phyloP scores from a whole-genome alignment of 1,140 invertebrate genomes.

The Drosophila tropicalis region DNA sequence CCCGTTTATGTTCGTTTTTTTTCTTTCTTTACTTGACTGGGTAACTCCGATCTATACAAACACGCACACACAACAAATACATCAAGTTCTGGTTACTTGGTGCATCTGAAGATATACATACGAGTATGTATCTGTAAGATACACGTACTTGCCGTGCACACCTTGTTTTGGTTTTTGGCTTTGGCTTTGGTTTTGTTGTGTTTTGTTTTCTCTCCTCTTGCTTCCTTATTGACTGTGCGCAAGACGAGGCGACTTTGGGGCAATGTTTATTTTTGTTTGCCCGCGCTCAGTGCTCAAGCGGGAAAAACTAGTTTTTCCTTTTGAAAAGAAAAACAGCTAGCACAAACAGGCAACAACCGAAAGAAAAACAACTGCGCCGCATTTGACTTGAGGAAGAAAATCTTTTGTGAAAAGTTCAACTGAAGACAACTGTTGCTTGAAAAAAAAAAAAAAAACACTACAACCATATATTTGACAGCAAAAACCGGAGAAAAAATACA shows the following conservation, averaged over 20 bases:
- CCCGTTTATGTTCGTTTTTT: constrained; percentile 57
- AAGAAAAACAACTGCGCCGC: constrained; percentile 45
- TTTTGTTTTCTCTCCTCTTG: constrained; percentile 23
- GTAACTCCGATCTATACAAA: constrained; percentile 42
- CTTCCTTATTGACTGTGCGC: constrained; percentile 67
- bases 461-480: not conserved
- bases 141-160: constrained; percentile 64
- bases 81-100: constrained; percentile 56
- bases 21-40: constrained; percentile 59
- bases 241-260: constrained; percentile 37
- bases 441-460: constrained; percentile 25
- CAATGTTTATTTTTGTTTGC: constrained; percentile 81
- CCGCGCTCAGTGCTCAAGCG: constrained; percentile 54
- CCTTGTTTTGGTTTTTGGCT: constrained; percentile 25
- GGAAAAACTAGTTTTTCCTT: constrained; percentile 74
- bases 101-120: constrained; percentile 33
- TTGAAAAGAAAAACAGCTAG: constrained; percentile 42
- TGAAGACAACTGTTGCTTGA: constrained; percentile 57
- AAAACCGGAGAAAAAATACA: constrained; percentile 30
- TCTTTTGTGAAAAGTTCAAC: constrained; percentile 61
- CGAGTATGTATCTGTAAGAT: constrained; percentile 66
- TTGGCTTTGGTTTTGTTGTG: not conserved
- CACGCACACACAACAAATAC: constrained; percentile 57
- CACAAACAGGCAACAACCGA: constrained; percentile 37
- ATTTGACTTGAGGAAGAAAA: constrained; percentile 46